Base-by-base conservation (phyloP, 2,888 invertebrate genomes). In the Hydraecia micacea region DNA sequence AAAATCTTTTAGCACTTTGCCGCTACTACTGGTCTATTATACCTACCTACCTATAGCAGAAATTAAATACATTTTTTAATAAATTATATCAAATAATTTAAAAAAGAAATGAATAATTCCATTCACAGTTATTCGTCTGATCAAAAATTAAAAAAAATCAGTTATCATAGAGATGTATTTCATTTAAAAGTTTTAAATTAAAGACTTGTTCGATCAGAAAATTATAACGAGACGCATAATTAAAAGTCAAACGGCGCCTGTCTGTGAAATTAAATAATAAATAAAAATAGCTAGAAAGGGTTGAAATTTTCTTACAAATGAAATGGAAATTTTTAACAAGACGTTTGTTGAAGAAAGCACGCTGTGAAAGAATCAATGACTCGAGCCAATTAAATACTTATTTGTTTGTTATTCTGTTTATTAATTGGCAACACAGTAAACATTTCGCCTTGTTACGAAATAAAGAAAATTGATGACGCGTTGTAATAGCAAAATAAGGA, bases 291-390 rank as follows among this genome's bases (percentile, higher is more conserved):
- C 71, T 89, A 86, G 89, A 94, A 96, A 95, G 95, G 95, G 94
- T 95, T 96, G 91, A 92, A 95, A 87, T 94, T 94, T 93, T 86
- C 86, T 86, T 90, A 92, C 93, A 95, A 96, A 96, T 96, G 95
- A 95, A 96, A 95, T 93, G 96, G 96, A 97, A 96, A 93, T 93
- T 95, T 97, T 96, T 97, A 97, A 97, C 96, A 95, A 96, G 96
- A 90, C 89, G 77, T 87, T 85, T 86, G 81, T 87, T 36, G 83
- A 83, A 87, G 83, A 88, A 86, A 89, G 88, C 86, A 90, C 87
- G 75, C 84, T 83, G 84, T 69, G 77, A 73, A 81, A 80, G 81
- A 93, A 85, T 91, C 94, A 94, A 93, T 94, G 94, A 91, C 75
- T 93, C 89, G 92, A 85, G 89, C 88, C 94, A 95, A 95, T 96